Evolutionary conservation across 1,140 invertebrate genomes (phyloP), one percentile per base, ranked within the genome.

Genomic region (Nasonia vitripennis): DNA sequence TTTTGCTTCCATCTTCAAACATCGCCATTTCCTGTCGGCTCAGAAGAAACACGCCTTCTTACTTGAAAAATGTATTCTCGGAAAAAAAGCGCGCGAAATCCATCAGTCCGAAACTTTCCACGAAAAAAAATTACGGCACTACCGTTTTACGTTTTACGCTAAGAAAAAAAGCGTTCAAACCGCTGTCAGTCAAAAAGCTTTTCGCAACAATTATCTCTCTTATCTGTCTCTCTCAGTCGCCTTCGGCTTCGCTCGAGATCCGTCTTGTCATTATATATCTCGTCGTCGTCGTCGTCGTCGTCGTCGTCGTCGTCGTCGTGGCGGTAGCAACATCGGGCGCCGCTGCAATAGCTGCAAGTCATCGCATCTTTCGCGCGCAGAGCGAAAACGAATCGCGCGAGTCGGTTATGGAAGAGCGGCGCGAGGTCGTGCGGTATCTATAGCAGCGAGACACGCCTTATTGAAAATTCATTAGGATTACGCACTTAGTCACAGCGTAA

Each of bases 391-490:
- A 62, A 62, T 62, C 55, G 20, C 55, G 55, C 55, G 55, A 62
- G 55, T 71, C 68, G 68, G 68, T 71, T 71, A 71, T 71, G 68
- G 68, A 71, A 71, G 68, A 71, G 67, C 68, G 23, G 68, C 23
- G 68, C 68, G 68, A 71, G 68, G 68, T 17, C 68, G 27, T 20
- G 4, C 2, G 11, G 48, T 51, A 2, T 55, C 3, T 70, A n/a
- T 12, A 70, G 34, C 20, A n/a, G 6, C 23, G 68, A 62, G 68
- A 41, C 14, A 41, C 73, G 37, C 37, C 73, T 75, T 75, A 75
- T 75, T 75, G 73, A 45, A 75, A 75, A 75, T 75, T 75, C 73
- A 75, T 75, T 75, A 45, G 37, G 73, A 41, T 75, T 75, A 45
- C 73, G 73, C 20, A 75, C 10, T 37, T 41, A 31, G 34, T 7